Evolutionary conservation across 2,888 invertebrate species (phyloP).

Genomic region (Syritta pipiens): DNA sequence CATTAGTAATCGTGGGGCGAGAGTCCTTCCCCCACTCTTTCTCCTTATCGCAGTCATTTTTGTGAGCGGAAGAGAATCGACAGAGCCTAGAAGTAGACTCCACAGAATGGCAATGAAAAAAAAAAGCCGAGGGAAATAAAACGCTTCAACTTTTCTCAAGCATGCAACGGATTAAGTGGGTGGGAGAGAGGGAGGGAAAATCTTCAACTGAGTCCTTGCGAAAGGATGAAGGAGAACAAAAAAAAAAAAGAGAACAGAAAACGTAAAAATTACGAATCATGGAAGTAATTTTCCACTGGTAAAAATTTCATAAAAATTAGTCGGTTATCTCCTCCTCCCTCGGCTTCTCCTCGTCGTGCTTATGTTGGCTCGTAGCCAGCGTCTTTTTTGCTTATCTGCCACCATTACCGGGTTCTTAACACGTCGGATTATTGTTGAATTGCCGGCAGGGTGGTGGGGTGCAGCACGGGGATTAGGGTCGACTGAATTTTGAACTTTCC

Average conservation of each 20-base stretch:
- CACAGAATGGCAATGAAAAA: conserved; percentile 23
- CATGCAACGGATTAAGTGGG: conserved; percentile 51
- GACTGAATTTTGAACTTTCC: conserved; percentile 53
- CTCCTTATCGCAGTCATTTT: conserved; percentile 9
- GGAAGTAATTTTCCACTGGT: conserved; percentile 55
- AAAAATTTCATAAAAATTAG: conserved; percentile 62
- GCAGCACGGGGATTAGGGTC: conserved; percentile 36
- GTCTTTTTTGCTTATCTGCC: conserved; percentile 55
- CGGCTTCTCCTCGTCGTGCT: neutral
- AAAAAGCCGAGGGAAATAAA: conserved; percentile 10
- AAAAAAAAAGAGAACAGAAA: neutral
- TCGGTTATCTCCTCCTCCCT: conserved; percentile 40
- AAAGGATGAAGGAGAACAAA: conserved; percentile 7
- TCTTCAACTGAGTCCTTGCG: conserved; percentile 21
- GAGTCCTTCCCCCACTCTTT: neutral
- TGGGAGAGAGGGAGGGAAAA: neutral
- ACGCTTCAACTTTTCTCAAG: conserved; percentile 32
- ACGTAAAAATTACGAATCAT: conserved; percentile 15
- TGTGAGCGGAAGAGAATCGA: conserved; percentile 2
- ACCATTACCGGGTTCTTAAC: conserved; percentile 67
- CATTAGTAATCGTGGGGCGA: conserved; percentile 24
- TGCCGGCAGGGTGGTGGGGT: conserved; percentile 2
- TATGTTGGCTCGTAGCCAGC: conserved; percentile 57
- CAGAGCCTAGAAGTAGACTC: conserved; percentile 25
- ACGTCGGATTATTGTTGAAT: conserved; percentile 64